Percentiles rank a stretch among this genome's conserved stretches.
Evolutionary conservation across 2,113 vertebrate species (phyloP).

Genomic region (Oophaga pumilio): DNA sequence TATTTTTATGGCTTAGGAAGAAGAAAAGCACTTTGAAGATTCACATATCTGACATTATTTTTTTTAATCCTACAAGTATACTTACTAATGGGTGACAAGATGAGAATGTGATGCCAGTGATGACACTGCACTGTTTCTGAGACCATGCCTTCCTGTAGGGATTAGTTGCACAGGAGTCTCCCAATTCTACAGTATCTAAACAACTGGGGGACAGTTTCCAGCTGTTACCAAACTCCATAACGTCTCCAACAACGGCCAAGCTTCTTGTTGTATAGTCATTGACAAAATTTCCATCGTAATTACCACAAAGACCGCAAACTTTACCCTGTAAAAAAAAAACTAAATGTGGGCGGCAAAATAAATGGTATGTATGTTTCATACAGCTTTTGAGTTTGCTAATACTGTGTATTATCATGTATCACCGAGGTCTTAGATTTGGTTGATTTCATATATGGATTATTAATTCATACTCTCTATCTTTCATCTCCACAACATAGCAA

Average conservation of each 20-base stretch:
- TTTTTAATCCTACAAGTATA: background rate
- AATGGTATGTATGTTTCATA: no score
- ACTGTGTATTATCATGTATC: no score
- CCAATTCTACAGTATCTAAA: constrained; percentile 65
- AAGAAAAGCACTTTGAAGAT: background rate
- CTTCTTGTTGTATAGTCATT: constrained; percentile 80
- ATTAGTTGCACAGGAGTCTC: constrained; percentile 72
- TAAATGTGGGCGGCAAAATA: no score
- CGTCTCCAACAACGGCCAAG: constrained; percentile 71
- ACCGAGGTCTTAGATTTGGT: no score
- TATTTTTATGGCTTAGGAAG: no score
- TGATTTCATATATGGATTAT: no score
- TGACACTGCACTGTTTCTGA: constrained; percentile 77
- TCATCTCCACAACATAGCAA: background rate
- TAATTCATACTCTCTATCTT: background rate
- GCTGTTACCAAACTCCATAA: constrained; percentile 78
- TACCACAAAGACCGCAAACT: constrained; percentile 79
- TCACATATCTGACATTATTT: background rate
- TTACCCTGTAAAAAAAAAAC: constrained; percentile 65
- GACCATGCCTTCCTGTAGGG: constrained; percentile 76
- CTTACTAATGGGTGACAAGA: constrained; percentile 73
- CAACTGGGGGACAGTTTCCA: constrained; percentile 78
- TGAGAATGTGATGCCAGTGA: constrained; percentile 68
- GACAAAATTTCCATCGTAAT: constrained; percentile 72
- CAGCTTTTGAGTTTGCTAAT: no score